Conservation (phyloP, 2,797 vertebrate genomes). For the Cichlasoma orientale region DNA sequence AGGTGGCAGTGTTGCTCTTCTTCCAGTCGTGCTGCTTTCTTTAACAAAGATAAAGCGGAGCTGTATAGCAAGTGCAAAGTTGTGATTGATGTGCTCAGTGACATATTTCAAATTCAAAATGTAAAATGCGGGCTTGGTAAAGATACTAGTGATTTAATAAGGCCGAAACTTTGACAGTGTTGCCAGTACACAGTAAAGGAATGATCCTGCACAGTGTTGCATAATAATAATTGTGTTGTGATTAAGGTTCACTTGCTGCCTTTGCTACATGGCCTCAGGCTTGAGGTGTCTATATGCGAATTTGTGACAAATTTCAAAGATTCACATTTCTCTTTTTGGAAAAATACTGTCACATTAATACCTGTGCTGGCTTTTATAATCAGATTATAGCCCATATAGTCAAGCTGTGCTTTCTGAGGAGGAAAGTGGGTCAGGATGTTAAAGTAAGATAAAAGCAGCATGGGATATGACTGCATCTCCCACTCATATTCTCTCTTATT, state of each 20-base stretch:
- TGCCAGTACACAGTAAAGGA: not conserved
- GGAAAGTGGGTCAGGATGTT: constrained; percentile 58
- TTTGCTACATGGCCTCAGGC: constrained; percentile 12
- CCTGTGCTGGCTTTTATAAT: constrained; percentile 35
- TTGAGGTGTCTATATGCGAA: constrained; percentile 1
- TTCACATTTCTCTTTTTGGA: constrained; percentile 1
- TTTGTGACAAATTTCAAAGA: constrained; percentile 33
- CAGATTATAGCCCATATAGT: constrained; percentile 44
- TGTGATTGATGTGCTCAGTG: not conserved
- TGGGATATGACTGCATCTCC: constrained; percentile 17
- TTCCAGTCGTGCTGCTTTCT: not conserved
- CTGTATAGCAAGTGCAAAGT: not conserved
- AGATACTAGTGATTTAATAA: not conserved
- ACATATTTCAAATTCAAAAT: not conserved
- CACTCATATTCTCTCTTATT: constrained; percentile 2
- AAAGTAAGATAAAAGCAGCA: constrained; percentile 15
- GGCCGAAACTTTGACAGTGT: not conserved
- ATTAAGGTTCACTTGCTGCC: not conserved
- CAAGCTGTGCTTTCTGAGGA: constrained; percentile 21
- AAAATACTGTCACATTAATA: constrained; percentile 28
- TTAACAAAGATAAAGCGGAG: not conserved
- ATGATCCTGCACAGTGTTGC: not conserved
- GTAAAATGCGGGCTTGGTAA: not conserved
- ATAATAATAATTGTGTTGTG: not conserved
- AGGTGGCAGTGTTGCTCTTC: constrained; percentile 70